Conservation (phyloP, 2,113 vertebrate species). For the Pachycephala philippinensis region DNA sequence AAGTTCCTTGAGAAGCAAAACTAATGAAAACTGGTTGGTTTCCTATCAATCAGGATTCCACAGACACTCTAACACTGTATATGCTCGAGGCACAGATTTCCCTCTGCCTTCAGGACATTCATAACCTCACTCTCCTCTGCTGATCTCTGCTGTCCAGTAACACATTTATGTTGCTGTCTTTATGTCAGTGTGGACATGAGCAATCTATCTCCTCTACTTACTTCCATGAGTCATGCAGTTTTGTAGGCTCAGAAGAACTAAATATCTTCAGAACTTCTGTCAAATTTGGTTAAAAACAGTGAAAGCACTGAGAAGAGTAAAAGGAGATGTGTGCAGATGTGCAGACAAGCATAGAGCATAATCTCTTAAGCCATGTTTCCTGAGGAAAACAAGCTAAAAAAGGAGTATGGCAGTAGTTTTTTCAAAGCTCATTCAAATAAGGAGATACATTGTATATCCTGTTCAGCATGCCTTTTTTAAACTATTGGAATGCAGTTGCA, state of each 20-base stretch:
- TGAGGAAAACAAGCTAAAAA: slow-evolving; percentile 26
- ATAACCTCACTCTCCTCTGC: not conserved
- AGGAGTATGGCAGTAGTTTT: not conserved
- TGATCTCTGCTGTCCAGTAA: not conserved
- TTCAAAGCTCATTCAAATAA: slow-evolving; percentile 47
- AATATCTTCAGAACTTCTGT: not conserved
- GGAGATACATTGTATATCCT: slow-evolving; percentile 19
- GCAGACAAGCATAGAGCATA: not conserved
- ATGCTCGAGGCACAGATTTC: not conserved
- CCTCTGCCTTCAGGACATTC: not conserved
- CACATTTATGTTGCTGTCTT: not conserved
- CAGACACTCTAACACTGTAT: not conserved
- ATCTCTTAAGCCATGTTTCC: not conserved
- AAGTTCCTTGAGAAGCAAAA: not conserved
- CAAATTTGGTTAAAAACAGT: not conserved
- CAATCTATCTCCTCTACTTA: not conserved
- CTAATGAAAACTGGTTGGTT: not conserved
- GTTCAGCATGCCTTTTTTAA: slow-evolving; percentile 9
- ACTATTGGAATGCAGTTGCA: slow-evolving; percentile 1
- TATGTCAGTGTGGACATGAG: not conserved
- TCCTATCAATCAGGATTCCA: not conserved
- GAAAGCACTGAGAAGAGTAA: not conserved
- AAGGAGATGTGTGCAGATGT: not conserved
- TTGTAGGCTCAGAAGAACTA: not conserved
- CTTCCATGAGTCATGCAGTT: not conserved